A percentile compares a stretch with the other conserved stretches of the same genome.
These are phyloP conservation scores for Doris montereyensis DNA, from an alignment of 2,888 invertebrate species.

Conservation along the genomic window DNA sequence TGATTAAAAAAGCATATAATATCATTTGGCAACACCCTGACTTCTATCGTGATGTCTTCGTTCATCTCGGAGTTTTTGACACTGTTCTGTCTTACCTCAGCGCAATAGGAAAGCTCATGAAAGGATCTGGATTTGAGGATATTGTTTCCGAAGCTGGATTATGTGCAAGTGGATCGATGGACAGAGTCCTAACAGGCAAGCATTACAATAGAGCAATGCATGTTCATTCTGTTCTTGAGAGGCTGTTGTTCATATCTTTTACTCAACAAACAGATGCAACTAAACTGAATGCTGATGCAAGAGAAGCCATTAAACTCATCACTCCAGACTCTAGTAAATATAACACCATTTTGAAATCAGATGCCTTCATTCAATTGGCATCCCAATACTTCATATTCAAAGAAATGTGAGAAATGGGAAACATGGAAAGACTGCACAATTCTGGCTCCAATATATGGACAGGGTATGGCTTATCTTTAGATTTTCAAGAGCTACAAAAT, in stretches of 20 bases:
- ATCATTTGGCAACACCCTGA: conserved; percentile 41
- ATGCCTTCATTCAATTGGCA: neutral
- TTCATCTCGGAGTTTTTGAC: conserved; percentile 41
- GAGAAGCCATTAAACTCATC: no score
- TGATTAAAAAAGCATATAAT: conserved; percentile 45
- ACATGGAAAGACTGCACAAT: conserved; percentile 44
- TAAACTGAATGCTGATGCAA: neutral
- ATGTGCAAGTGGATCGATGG: conserved; percentile 42
- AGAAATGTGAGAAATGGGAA: no score
- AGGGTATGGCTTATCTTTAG: conserved; percentile 35
- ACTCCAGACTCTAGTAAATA: neutral
- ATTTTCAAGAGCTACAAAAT: conserved; percentile 40
- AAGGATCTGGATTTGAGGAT: conserved; percentile 40
- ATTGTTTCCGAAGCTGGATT: neutral
- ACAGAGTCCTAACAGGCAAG: conserved; percentile 39
- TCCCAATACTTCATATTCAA: conserved; percentile 25
- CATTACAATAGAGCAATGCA: conserved; percentile 45
- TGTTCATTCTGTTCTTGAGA: conserved; percentile 39
- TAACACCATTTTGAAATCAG: conserved; percentile 15
- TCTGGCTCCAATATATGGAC: conserved; percentile 46
- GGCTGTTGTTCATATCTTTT: conserved; percentile 8
- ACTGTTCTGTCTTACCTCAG: conserved; percentile 36
- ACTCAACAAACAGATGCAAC: neutral
- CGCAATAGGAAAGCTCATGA: conserved; percentile 39
- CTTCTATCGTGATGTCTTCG: neutral